Base-by-base conservation (phyloP, 2,888 invertebrate genomes). In the Julus scanicus region DNA sequence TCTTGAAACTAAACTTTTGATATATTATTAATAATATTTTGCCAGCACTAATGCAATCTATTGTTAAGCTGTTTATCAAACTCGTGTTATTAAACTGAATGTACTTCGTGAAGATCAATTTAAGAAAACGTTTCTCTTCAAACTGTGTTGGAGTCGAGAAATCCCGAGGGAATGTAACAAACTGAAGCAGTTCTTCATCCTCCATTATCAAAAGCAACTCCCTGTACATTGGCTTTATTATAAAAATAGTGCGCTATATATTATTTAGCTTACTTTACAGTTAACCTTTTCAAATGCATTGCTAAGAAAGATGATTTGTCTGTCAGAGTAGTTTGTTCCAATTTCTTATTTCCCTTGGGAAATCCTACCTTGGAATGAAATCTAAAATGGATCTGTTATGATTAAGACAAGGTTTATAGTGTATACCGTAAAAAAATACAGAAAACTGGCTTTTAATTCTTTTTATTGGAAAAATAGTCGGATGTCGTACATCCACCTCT, bases 371-470 rank as follows among this genome's bases (percentile, higher is more conserved):
- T 29, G 71, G 29, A 71, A 71, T 71, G 71, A 71, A 71, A 71
- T 71, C 71, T 71, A 71, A 71, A 71, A 71, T 71, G 71, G 71
- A 71, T 71, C 71, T 71, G 71, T 71, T 29, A 71, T 71, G 71
- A 71, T 29, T 71, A 71, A 71, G 71, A 9, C 20, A 9, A 29
- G 71, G 71, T 71, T 71, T 71, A 71, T 71, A 29, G 1, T 71
- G 1, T 29, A 29, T 29, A 29, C 71, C 8, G 71, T 5, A 29
- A 29, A 29, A 71, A 71, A 71, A 53, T 53, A 48, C 20, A 15
- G 71, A 71, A 11, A 29, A 8, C 29, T n/a, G 20, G 71, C 71
- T 71, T 53, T 71, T 29, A 71, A 71, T 71, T 71, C 71, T 20
- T 29, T 71, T 29, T 71, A 71, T 71, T 29, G 71, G 71, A 71